Base-by-base conservation (phyloP, 1,140 invertebrate species). In the Hypothenemus hampei region DNA sequence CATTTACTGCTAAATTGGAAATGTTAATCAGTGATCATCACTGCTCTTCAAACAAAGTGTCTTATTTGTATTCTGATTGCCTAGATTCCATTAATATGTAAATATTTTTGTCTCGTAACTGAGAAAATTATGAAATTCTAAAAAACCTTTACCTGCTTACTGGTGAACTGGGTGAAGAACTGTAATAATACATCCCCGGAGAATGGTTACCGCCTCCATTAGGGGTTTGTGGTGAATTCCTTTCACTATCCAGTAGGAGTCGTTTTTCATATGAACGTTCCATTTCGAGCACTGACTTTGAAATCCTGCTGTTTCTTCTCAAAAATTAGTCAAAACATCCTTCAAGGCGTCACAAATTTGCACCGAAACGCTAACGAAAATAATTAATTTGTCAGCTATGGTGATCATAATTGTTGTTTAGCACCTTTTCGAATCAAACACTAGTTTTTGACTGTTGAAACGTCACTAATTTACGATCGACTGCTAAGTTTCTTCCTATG, bases 361-460 rank as follows among this genome's bases (percentile, higher is more conserved):
- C 52, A 58, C 46, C 26, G 13, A 16, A 44, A 43, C 50, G 59
- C 39, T 61, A 61, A 61, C 39, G 26, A 29, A n/a, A n/a, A n/a
- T 13, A 47, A 54, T 54, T 54, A 54, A 54, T 54, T 54, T 33
- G 83, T 82, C 36, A 77, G 76, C 57, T 80, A 39, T n/a, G 37
- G 26, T 35, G 41, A 54, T 54, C 19, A 54, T 54, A n/a, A n/a
- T n/a, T n/a, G n/a, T n/a, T 44, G 23, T 18, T 54, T 54, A 45
- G 40, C 40, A 54, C 51, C 18, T 50, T n/a, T n/a, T n/a, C n/a
- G n/a, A n/a, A n/a, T n/a, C n/a, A n/a, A n/a, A n/a, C n/a, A n/a
- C n/a, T n/a, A n/a, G n/a, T n/a, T n/a, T n/a, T n/a, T n/a, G n/a
- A n/a, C n/a, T n/a, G n/a, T n/a, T n/a, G n/a, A n/a, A n/a, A n/a